These are phyloP conservation scores for Caenorhabditis elegans DNA, from an alignment of 1,140 invertebrate species.

Conservation along the genomic window WBcel235 BX284603.4:4128501-4129000, in stretches of 20 bases:
- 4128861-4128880: too few species aligned
- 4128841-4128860: too few species aligned
- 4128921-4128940: too few species aligned
- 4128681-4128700: slow-evolving; percentile 13
- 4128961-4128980: too few species aligned
- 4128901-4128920: too few species aligned
- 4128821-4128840: neutral
- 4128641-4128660: neutral
- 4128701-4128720: neutral
- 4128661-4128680: neutral
- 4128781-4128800: neutral
- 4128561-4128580: too few species aligned
- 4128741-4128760: neutral
- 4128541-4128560: neutral
- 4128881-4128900: neutral
- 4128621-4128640: neutral
- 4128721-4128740: neutral
- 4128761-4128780: neutral
- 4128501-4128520: neutral
- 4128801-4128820: slow-evolving; percentile 16
- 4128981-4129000: too few species aligned
- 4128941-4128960: too few species aligned
- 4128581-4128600: too few species aligned
- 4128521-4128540: neutral
- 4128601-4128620: neutral